A percentile compares a stretch with the other conserved stretches of the same genome.
phyloP scores from a whole-genome alignment of 2,888 invertebrate species.

The Camptogramma bilineatum region DNA sequence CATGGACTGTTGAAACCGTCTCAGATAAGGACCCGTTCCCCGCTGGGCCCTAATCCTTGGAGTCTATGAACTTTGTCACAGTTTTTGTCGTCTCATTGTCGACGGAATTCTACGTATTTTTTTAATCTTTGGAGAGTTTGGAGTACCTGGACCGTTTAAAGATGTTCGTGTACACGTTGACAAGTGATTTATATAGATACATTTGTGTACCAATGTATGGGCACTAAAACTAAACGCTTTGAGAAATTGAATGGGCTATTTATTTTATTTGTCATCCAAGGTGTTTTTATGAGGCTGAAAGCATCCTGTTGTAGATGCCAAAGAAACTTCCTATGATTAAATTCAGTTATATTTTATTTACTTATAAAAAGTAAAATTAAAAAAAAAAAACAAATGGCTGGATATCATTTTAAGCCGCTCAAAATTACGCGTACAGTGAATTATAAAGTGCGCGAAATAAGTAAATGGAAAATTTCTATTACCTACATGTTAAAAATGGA shows the following conservation, averaged over 20 bases:
- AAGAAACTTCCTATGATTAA: background rate
- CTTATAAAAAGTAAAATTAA: too few relatives aligned
- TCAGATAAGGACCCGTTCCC: conserved; percentile 78
- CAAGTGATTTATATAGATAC: conserved; percentile 40
- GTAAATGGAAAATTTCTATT: too few relatives aligned
- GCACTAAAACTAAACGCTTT: conserved; percentile 34
- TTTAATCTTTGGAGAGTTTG: conserved; percentile 46
- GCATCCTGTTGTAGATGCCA: background rate
- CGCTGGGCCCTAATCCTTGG: conserved; percentile 74
- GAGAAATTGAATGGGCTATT: conserved; percentile 28
- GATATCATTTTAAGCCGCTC: too few relatives aligned
- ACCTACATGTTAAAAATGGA: too few relatives aligned
- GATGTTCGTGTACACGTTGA: conserved; percentile 21
- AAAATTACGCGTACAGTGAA: too few relatives aligned
- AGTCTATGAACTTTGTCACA: conserved; percentile 73
- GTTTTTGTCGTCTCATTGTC: conserved; percentile 61
- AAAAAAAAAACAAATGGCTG: too few relatives aligned
- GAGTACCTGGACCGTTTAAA: conserved; percentile 49
- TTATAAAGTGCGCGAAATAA: too few relatives aligned
- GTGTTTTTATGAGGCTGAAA: conserved; percentile 8
- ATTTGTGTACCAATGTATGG: conserved; percentile 16
- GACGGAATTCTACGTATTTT: conserved; percentile 57
- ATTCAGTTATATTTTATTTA: too few relatives aligned
- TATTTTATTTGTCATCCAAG: conserved; percentile 21
- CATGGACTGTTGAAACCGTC: conserved; percentile 65